Percentiles rank a stretch among this genome's conserved stretches.
These are phyloP conservation scores for Mus minutoides DNA, from an alignment of 2,797 vertebrate species.

Conservation along the genomic window DNA sequence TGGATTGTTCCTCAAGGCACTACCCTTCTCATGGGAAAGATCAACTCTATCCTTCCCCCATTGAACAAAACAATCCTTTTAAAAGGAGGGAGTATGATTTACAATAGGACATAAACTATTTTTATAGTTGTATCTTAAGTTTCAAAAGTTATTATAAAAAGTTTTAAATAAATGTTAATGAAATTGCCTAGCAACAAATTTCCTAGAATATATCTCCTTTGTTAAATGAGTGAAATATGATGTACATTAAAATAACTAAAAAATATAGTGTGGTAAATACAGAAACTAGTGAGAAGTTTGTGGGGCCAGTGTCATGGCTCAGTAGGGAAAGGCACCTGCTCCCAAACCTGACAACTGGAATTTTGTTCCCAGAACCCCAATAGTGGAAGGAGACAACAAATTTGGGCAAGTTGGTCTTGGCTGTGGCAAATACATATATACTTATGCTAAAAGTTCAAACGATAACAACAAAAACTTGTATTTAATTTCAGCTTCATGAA, in stretches of 20 bases:
- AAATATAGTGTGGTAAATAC: not conserved
- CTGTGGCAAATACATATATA: not conserved
- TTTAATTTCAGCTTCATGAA: conserved; percentile 91
- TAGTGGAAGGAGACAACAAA: not conserved
- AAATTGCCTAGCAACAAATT: not conserved
- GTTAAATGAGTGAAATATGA: not conserved
- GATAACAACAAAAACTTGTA: not conserved
- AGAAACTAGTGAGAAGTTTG: not conserved
- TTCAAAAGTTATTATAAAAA: not conserved
- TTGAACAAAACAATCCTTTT: not conserved
- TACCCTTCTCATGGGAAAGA: not conserved
- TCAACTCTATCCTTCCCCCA: not conserved
- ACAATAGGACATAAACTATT: not conserved
- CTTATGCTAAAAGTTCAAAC: not conserved
- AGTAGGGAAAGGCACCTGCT: not conserved
- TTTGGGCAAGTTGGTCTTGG: not conserved
- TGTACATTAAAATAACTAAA: not conserved
- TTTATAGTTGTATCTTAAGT: not conserved
- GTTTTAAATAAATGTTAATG: not conserved
- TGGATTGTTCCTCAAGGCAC: not conserved
- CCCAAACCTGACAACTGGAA: not conserved
- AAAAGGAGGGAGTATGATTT: not conserved
- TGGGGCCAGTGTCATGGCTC: not conserved
- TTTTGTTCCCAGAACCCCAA: not conserved
- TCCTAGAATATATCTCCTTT: not conserved